Evolutionary conservation across 2,797 vertebrate genomes (phyloP), one percentile per base, ranked within the genome.

Genomic region (Coracias cyanogaster): DNA sequence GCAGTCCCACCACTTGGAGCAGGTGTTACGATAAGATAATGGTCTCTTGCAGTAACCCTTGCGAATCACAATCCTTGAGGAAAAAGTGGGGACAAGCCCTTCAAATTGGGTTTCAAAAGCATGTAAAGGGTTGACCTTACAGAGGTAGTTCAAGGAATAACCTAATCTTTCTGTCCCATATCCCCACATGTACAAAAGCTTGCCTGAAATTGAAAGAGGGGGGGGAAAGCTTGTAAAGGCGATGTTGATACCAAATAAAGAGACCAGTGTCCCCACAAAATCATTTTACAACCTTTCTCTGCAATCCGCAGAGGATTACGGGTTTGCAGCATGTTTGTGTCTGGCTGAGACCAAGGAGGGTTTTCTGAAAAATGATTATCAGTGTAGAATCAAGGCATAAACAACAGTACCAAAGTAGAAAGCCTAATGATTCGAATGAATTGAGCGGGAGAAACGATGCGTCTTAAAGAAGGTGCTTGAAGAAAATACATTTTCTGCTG

Each of bases 141-240:
- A 97, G 95, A 91, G 91, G 87, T 97, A 97, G 95, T 96, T 96
- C 96, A 96, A 94, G 94, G 87, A 94, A 96, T 96, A 96, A 96
- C 94, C 91, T 96, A 96, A 97, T 97, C 96, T 97, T 90, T 96
- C 94, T 93, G 93, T 94, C 95, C 96, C 95, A 95, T 95, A 93
- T 94, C 87, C 94, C 77, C 86, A 58, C 60, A 91, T 88, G 95
- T 95, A 97, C 93, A 95, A 96, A 96, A 96, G 95, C 96, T 93
- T 33, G 89, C 85, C 91, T 97, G 94, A 94, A 96, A 96, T 94
- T 96, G 94, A 95, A 96, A 91, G 91, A 15, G 2, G 39, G 71
- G 10, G 66, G 71, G 58, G 58, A 33, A 35, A 89, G 89, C 90
- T 90, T 93, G 93, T 93, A 94, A 95, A 94, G 82, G 94, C 72